Evolutionary conservation across 2,797 vertebrate genomes (phyloP).

Genomic region (Mormyrus hasselquistii): DNA sequence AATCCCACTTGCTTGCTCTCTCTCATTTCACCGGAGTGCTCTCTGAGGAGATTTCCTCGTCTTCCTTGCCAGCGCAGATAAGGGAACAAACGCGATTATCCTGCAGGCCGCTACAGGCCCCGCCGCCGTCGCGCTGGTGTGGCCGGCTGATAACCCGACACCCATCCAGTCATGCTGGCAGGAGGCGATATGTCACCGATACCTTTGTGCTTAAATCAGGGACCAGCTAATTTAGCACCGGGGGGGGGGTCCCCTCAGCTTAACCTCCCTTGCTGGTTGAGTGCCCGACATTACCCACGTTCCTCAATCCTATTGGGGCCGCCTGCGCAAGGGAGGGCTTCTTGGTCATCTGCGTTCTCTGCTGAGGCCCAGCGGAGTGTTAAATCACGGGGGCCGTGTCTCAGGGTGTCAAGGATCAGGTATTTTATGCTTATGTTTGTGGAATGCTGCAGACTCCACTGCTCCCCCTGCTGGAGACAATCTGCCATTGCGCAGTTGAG

Average conservation of each 20-base stretch:
- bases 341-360: neutral
- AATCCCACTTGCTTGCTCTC: neutral
- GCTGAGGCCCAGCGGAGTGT: neutral
- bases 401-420: conserved; percentile 30
- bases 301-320: conserved; percentile 31
- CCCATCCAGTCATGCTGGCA: conserved; percentile 42
- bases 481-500: neutral
- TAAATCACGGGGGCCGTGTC: neutral
- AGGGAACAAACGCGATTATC: conserved; percentile 19
- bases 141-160: conserved; percentile 42
- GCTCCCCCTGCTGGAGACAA: neutral
- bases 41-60: conserved; percentile 9
- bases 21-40: conserved; percentile 17
- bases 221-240: conserved; percentile 21
- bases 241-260: conserved; percentile 8
- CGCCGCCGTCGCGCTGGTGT: conserved; percentile 37
- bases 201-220: conserved; percentile 44
- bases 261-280: conserved; percentile 11
- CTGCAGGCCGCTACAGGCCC: conserved; percentile 33
- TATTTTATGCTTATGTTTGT: conserved; percentile 17
- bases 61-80: conserved; percentile 25
- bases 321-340: neutral
- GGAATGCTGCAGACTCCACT: neutral
- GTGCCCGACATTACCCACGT: conserved; percentile 48
- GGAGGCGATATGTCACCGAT: conserved; percentile 43